Evolutionary conservation across 1,140 invertebrate genomes (phyloP), one percentile per base, ranked within the genome.

Genomic region (Papilio dardanus): DNA sequence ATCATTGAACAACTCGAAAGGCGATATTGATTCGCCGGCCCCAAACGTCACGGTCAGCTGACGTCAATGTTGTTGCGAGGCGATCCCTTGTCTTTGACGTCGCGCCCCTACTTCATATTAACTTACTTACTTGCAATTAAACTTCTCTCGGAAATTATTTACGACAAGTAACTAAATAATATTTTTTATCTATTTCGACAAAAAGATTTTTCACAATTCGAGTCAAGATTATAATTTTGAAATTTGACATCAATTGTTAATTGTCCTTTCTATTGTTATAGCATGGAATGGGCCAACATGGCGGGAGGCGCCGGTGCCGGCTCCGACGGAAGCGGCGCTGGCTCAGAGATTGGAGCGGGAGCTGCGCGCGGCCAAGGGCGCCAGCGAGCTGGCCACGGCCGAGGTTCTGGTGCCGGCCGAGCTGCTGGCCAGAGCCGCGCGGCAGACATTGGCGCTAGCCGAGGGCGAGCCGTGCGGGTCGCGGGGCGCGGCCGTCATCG

Each of bases 401-500:
- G 97, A 97, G 89, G 96, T 98, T 8, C 93, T 97, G 65, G 92
- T 98, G 79, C 97, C 97, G 12, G 95, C 96, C 54, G 96, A 97
- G 88, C 95, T 98, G 50, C 94, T 97, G 37, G 95, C 95, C 37
- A 94, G 96, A 82, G 96, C 97, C 74, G 95, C 97, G 16, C 93
- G 95, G 76, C 96, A 97, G 86, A 96, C 97, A 28, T 93, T 97
- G 54, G 94, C 95, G 12, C 96, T 97, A 94, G 96, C 97, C 0
- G 97, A 97, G 85, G 95, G 95, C 35, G 97, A 98, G 90, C 97
- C 97, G 21, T 98, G 97, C 86, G 97, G 97, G 74, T 95, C 97
- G 3, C 92, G 96, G 74, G 96, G 96, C 24, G 96, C 96, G 80
- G 96, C 96, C 0, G 92, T 97, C 19, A 97, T 96, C 84, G 95